phyloP scores from a whole-genome alignment of 2,797 vertebrate species.

The Nannoperca obscura region DNA sequence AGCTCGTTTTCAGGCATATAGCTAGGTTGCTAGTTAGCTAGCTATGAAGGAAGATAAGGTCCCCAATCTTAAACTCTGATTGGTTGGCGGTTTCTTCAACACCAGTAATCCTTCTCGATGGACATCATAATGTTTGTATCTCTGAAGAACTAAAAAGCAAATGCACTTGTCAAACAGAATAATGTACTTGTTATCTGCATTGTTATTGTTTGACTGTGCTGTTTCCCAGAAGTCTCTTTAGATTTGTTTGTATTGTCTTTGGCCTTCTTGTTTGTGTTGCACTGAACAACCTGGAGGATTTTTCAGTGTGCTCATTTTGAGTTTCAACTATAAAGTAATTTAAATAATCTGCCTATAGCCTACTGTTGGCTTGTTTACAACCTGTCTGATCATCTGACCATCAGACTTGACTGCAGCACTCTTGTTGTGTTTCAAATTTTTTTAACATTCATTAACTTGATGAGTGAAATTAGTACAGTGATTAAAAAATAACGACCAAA shows the following conservation, averaged over 20 bases:
- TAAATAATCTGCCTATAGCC: neutral
- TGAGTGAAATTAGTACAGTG: neutral
- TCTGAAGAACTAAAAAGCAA: conserved; percentile 8
- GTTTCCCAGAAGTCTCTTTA: conserved; percentile 2
- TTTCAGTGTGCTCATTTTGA: neutral
- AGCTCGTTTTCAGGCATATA: neutral
- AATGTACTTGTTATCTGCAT: neutral
- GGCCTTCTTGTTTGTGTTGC: conserved; percentile 24
- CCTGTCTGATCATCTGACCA: neutral
- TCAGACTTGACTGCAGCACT: neutral
- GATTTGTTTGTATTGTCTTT: conserved; percentile 8
- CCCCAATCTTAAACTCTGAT: too few relatives aligned
- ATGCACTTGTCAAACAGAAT: neutral
- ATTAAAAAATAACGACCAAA: neutral
- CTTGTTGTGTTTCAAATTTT: neutral
- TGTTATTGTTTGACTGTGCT: conserved; percentile 18
- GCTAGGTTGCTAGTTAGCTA: neutral
- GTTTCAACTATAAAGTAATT: neutral
- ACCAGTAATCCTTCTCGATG: neutral
- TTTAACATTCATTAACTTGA: neutral
- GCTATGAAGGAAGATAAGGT: neutral
- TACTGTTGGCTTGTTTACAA: conserved; percentile 4
- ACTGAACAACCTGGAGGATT: conserved; percentile 4
- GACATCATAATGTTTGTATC: neutral
- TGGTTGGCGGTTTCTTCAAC: too few relatives aligned